A percentile compares a stretch with the other conserved stretches of the same genome.
phyloP scores from a whole-genome alignment of 1,140 invertebrate genomes.

The Delia radicum region DNA sequence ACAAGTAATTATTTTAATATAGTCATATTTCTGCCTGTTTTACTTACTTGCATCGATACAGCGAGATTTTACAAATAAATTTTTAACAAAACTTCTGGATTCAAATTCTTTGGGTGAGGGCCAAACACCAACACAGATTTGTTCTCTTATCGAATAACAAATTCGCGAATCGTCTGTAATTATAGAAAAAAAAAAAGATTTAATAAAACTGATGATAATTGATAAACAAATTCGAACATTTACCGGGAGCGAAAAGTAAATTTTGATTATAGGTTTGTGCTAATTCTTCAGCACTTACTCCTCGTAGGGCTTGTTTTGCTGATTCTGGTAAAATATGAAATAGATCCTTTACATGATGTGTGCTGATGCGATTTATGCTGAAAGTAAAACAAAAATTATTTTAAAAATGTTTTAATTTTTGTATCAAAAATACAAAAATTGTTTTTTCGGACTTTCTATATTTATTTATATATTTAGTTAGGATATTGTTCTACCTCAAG shows the following conservation, averaged over 20 bases:
- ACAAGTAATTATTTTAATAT: background rate
- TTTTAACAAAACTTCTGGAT: constrained; percentile 67
- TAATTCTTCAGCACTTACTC: constrained; percentile 66
- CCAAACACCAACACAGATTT: constrained; percentile 79
- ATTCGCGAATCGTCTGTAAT: constrained; percentile 72
- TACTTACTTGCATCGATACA: constrained; percentile 83
- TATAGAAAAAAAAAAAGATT: constrained; percentile 7
- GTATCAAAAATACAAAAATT: too few species aligned
- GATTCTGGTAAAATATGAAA: constrained; percentile 61
- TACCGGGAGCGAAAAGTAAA: constrained; percentile 79
- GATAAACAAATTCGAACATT: constrained; percentile 18
- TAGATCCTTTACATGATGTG: constrained; percentile 68
- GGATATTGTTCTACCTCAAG: too few species aligned
- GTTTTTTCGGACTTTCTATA: too few species aligned
- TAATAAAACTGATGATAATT: too few species aligned
- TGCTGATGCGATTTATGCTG: constrained; percentile 89
- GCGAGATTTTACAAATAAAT: constrained; percentile 78
- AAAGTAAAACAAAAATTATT: constrained; percentile 30
- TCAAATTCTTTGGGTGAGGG: constrained; percentile 69
- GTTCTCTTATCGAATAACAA: constrained; percentile 90
- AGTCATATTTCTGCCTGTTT: too few species aligned
- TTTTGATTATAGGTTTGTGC: constrained; percentile 79
- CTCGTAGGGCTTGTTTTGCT: constrained; percentile 44
- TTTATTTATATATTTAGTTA: too few species aligned
- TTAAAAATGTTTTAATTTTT: too few species aligned